phyloP scores from a whole-genome alignment of 2,113 vertebrate genomes.

The Antigone vipio region DNA sequence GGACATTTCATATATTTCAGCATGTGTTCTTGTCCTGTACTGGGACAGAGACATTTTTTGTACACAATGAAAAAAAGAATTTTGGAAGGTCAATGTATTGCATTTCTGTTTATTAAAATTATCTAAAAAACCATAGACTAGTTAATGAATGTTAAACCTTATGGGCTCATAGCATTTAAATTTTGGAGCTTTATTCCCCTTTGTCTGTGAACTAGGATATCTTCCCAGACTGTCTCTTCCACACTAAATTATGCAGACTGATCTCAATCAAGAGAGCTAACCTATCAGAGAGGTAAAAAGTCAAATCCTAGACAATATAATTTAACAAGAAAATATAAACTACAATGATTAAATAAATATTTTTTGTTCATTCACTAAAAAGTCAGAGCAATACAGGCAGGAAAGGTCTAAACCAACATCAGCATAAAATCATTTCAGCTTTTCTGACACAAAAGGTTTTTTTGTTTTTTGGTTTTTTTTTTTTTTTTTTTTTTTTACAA shows the following conservation, averaged over 20 bases:
- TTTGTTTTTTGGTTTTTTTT: too few species aligned
- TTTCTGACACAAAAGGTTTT: background rate
- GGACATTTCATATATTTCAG: background rate
- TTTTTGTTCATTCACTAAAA: background rate
- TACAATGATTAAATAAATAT: background rate
- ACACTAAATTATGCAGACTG: accelerated
- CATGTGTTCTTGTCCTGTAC: background rate
- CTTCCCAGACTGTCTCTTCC: background rate
- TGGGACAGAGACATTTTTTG: background rate
- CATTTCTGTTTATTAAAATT: background rate
- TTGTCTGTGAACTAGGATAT: background rate
- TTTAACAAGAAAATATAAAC: background rate
- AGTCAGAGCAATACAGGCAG: background rate
- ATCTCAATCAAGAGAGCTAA: background rate
- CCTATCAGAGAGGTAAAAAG: background rate
- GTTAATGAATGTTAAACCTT: background rate
- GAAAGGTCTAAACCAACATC: background rate
- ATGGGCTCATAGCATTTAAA: background rate
- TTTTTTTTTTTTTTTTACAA: background rate
- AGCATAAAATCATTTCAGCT: background rate
- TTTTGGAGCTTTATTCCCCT: background rate
- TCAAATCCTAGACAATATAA: background rate
- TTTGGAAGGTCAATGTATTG: background rate
- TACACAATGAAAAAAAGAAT: background rate
- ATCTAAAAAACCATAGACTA: background rate